phyloP scores from a whole-genome alignment of 2,888 invertebrate species.

The Drosophila robusta region DNA sequence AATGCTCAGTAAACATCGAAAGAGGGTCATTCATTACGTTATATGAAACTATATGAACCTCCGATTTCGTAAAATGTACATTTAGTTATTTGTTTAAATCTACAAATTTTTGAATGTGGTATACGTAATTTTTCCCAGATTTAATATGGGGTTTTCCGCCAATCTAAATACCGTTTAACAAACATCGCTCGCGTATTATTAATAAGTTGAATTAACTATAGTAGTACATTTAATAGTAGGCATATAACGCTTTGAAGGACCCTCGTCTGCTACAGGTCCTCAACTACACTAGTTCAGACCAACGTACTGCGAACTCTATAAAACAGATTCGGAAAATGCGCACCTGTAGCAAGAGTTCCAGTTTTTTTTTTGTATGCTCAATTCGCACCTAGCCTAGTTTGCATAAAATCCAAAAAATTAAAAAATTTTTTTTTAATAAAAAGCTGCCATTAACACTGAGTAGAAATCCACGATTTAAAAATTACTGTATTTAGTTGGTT shows the following conservation, averaged over 20 bases:
- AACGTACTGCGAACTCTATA: not conserved
- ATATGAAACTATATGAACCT: not conserved
- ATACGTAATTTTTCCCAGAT: too few species aligned
- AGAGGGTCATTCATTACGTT: not conserved
- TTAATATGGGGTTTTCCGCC: too few species aligned
- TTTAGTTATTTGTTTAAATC: too few species aligned
- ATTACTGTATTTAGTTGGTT: not conserved
- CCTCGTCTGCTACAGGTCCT: slow-evolving; percentile 1
- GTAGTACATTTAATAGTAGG: too few species aligned
- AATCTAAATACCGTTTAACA: too few species aligned
- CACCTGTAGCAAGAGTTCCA: not conserved
- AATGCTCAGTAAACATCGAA: not conserved
- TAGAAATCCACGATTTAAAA: slow-evolving; percentile 35
- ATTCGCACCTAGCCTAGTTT: slow-evolving; percentile 57
- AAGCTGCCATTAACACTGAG: slow-evolving; percentile 64
- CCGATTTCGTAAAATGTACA: too few species aligned
- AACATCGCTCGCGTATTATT: too few species aligned
- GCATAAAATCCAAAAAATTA: slow-evolving; percentile 1
- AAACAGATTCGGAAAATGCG: not conserved
- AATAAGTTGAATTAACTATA: too few species aligned
- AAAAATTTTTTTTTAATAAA: slow-evolving; percentile 2
- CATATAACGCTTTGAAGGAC: not conserved
- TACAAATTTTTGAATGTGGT: too few species aligned
- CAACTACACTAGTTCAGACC: not conserved
- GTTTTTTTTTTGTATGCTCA: slow-evolving; percentile 22